Base-by-base conservation (phyloP, 2,797 vertebrate species). In the Enteromius anoplus region DNA sequence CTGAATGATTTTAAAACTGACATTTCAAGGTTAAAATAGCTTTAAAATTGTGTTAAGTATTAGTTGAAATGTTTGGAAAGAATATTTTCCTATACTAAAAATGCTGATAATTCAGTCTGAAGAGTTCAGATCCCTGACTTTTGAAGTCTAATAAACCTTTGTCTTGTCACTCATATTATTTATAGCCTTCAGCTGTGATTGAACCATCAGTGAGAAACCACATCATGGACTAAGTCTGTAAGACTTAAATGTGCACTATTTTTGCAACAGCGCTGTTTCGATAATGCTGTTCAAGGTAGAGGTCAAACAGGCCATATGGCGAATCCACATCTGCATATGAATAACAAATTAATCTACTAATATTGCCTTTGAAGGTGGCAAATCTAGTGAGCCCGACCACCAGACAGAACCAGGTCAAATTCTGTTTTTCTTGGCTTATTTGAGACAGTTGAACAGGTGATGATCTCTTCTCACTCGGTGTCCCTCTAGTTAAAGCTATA, bases 151-250 rank as follows among this genome's bases (percentile, higher is more conserved):
- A 76, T 58, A 76, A 47, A 76, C 73, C 64, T 62, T 77, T 83
- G 51, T 77, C 73, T 83, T 60, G 64, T 77, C 21, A 32, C 55
- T 77, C 17, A 14, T 21, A 37, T 53, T 85, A 85, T 81, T 77
- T 77, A 71, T 71, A 85, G 55, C 79, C 72, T 70, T 60, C 72
- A 77, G 84, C 64, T 81, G 78, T 77, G 64, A 85, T 34, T 60
- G 37, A 55, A 51, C 37, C 15, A 3, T 55, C 70, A 85, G 4
- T 47, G 37, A 75, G 69, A 80, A 75, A 66, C 71, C 60, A 66
- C 58, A 32, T 53, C 45, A 65, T 23, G 10, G 14, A 75, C 32
- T 40, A 23, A 32, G 45, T 45, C 32, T 45, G 68, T 55, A 58
- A 47, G 40, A 49, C 40, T 71, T 58, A 62, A 37, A 45, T 83